These are phyloP conservation scores for Venustoraphidia nigricollis DNA, from an alignment of 2,888 invertebrate genomes.

Conservation along the genomic window DNA sequence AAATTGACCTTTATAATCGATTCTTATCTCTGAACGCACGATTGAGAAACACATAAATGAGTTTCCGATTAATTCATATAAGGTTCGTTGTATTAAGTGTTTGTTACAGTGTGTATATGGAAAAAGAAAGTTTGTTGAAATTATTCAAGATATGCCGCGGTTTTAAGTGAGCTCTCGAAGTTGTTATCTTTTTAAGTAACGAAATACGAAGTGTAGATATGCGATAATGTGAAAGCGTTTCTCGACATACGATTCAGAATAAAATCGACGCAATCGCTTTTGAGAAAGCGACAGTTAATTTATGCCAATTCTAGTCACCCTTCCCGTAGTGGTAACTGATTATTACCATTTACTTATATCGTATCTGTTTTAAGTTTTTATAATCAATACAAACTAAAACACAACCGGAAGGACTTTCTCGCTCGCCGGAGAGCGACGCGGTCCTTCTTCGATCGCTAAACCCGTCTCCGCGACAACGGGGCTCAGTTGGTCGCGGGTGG, in stretches of 20 bases:
- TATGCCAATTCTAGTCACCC: slow-evolving; percentile 9
- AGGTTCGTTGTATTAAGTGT: too few relatives aligned
- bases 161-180: too few relatives aligned
- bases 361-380: neutral
- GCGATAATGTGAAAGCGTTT: neutral
- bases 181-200: too few relatives aligned
- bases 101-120: too few relatives aligned
- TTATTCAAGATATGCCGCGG: too few relatives aligned
- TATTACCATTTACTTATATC: neutral
- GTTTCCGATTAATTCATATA: too few relatives aligned
- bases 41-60: too few relatives aligned
- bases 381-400: neutral
- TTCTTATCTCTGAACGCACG: too few relatives aligned
- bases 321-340: slow-evolving; percentile 7
- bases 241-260: neutral
- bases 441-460: slow-evolving; percentile 28
- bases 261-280: neutral
- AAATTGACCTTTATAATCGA: too few relatives aligned
- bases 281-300: neutral
- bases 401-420: slow-evolving; percentile 6
- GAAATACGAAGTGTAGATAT: too few relatives aligned
- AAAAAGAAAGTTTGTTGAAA: too few relatives aligned
- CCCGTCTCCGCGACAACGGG: slow-evolving; percentile 31
- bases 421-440: slow-evolving; percentile 23
- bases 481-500: slow-evolving; percentile 36